Base-by-base conservation (phyloP, 1,140 invertebrate genomes). In the Diprion similis region DNA sequence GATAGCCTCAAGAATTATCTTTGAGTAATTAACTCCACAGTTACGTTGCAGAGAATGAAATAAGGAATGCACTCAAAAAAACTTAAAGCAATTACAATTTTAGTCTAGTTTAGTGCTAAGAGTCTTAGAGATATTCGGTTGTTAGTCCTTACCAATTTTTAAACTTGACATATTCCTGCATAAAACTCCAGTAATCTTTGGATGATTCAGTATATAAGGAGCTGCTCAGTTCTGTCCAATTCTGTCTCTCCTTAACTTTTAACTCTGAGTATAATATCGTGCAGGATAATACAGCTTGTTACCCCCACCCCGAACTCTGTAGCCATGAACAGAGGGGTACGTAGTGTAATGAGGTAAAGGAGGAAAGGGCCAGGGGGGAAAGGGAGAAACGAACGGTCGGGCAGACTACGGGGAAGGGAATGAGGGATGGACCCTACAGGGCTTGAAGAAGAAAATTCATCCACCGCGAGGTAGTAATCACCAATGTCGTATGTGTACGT, bases 121-220 rank as follows among this genome's bases (percentile, higher is more conserved):
- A 68, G 17, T 2, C 10, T 66, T 74, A 70, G 46, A 47, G 51
- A 15, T 17, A 73, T 11, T 64, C 46, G 73, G 11, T 46, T 68
- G n/a, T 48, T 69, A 45, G 45, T 66, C 79, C 89, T 90, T 89
- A 91, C 91, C 91, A 83, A 90, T 89, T 89, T 91, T 91, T 88
- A 91, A 87, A 87, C 90, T 91, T 85, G 90, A 91, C 91, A 91
- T 91, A 89, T 89, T 91, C 86, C 85, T 83, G 82, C 83, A 76
- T 86, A 85, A 81, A 84, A 77, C 77, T 82, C 80, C 77, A 64
- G 13, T 15, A 71, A 79, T 82, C 76, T 82, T 83, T 82, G 76
- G 51, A 9, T 59, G 51, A 59, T 59, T 15, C 24, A 6, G 6
- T 37, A 37, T 37, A 37, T 37, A 37, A 37, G 24, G 24, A 37